Conservation (phyloP, 2,113 vertebrate species). For the Spheniscus mendiculus region DNA sequence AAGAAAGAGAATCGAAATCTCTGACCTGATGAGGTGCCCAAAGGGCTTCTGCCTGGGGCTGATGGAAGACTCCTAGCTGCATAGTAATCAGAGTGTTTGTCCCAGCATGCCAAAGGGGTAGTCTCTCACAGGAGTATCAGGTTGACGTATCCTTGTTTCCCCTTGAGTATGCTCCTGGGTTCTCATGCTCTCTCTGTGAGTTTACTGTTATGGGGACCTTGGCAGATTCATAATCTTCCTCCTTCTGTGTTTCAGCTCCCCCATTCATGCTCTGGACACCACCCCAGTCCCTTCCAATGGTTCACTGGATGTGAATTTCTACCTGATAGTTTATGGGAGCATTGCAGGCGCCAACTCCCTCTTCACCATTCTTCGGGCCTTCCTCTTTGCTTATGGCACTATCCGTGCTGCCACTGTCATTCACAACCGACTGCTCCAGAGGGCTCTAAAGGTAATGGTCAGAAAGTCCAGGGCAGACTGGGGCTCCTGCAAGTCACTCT, state of each 20-base stretch:
- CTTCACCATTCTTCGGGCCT: constrained; percentile 87
- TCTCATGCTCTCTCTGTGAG: background rate
- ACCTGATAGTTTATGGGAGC: constrained; percentile 85
- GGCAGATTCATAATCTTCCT: constrained; percentile 19
- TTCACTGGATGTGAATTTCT: constrained; percentile 84
- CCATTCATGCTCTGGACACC: constrained; percentile 20
- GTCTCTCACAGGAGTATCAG: background rate
- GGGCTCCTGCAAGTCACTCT: background rate
- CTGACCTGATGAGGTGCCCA: background rate
- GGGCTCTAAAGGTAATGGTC: constrained; percentile 82
- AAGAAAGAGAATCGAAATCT: background rate
- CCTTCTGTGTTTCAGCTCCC: constrained; percentile 70
- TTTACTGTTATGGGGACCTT: background rate
- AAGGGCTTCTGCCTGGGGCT: background rate
- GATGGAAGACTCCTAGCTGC: background rate
- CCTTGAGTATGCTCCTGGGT: background rate
- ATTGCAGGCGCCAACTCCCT: constrained; percentile 88
- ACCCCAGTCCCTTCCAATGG: constrained; percentile 45
- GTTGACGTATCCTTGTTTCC: background rate
- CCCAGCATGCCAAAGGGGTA: background rate
- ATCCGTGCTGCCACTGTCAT: constrained; percentile 82
- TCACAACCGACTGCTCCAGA: constrained; percentile 83
- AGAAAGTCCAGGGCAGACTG: background rate
- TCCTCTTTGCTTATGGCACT: constrained; percentile 89
- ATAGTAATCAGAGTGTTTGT: background rate